Percentiles rank a stretch among this genome's conserved stretches.
These are phyloP conservation scores for Gymnoscopelus microlampas DNA, from an alignment of 2,797 vertebrate genomes.

Conservation along the genomic window DNA sequence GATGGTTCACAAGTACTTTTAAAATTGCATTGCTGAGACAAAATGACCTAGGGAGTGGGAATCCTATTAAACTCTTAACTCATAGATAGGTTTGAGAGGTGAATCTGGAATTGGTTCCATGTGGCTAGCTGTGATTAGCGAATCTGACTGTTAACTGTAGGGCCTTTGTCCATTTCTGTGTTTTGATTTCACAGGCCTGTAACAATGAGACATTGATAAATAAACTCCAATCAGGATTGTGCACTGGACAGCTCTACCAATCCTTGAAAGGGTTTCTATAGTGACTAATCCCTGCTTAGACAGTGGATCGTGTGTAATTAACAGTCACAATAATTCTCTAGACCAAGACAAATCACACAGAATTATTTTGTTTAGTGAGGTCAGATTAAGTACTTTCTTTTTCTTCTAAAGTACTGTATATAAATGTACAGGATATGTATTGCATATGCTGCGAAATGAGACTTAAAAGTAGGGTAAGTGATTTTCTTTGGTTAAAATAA, in stretches of 20 bases:
- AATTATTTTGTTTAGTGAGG: slow-evolving; percentile 32
- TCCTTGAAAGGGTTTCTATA: slow-evolving; percentile 57
- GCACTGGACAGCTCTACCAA: slow-evolving; percentile 40
- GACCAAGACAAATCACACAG: slow-evolving; percentile 39
- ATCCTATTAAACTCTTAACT: slow-evolving; percentile 5
- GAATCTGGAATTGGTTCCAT: slow-evolving; percentile 1
- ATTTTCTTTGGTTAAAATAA: too few relatives aligned
- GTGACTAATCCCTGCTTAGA: slow-evolving; percentile 64
- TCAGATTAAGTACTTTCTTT: background rate
- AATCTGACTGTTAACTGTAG: slow-evolving; percentile 23
- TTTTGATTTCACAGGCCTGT: slow-evolving; percentile 51
- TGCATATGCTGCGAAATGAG: background rate
- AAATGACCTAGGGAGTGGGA: background rate
- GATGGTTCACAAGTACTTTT: slow-evolving; percentile 7
- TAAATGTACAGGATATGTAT: too few relatives aligned
- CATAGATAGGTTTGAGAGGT: slow-evolving; percentile 21
- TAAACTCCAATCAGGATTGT: slow-evolving; percentile 35
- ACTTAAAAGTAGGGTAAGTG: too few relatives aligned
- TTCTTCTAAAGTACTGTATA: too few relatives aligned
- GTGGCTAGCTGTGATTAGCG: slow-evolving; percentile 15
- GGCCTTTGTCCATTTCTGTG: slow-evolving; percentile 41
- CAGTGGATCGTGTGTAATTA: slow-evolving; percentile 56
- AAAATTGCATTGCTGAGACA: slow-evolving; percentile 7
- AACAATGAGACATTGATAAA: slow-evolving; percentile 69
- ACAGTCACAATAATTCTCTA: slow-evolving; percentile 41